Conservation (phyloP, 2,113 vertebrate species). For the Microcebus ravelobensis region DNA sequence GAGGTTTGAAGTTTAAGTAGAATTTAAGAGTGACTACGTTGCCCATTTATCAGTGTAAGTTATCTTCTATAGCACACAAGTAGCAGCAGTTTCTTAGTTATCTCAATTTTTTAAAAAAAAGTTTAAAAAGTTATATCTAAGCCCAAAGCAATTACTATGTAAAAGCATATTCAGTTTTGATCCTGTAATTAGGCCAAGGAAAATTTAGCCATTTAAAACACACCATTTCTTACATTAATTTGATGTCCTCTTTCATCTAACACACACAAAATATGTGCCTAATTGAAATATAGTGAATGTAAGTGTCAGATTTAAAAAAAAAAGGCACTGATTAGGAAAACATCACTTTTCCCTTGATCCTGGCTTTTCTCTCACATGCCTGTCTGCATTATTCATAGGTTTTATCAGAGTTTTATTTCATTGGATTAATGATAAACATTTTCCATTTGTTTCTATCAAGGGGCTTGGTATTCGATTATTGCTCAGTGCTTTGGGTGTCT, state of each 20-base stretch:
- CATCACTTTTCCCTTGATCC: not conserved
- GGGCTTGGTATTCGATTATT: not conserved
- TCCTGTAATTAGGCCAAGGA: not conserved
- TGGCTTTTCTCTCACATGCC: not conserved
- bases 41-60: not conserved
- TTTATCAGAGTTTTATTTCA: not conserved
- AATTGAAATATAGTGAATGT: not conserved
- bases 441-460: not conserved
- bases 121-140: slow-evolving; percentile 16
- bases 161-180: not conserved
- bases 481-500: not conserved
- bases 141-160: not conserved
- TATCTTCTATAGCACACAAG: not conserved
- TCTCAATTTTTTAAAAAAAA: not conserved
- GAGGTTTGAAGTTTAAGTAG: not conserved
- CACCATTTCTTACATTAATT: not conserved
- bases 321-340: not conserved
- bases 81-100: not conserved
- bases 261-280: not conserved
- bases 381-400: not conserved
- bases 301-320: not conserved
- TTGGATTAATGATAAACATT: not conserved
- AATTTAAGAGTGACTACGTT: not conserved
- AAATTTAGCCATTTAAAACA: not conserved
- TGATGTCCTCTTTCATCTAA: not conserved